Evolutionary conservation across 2,113 vertebrate species (phyloP).

Genomic region (Petromus typicus): DNA sequence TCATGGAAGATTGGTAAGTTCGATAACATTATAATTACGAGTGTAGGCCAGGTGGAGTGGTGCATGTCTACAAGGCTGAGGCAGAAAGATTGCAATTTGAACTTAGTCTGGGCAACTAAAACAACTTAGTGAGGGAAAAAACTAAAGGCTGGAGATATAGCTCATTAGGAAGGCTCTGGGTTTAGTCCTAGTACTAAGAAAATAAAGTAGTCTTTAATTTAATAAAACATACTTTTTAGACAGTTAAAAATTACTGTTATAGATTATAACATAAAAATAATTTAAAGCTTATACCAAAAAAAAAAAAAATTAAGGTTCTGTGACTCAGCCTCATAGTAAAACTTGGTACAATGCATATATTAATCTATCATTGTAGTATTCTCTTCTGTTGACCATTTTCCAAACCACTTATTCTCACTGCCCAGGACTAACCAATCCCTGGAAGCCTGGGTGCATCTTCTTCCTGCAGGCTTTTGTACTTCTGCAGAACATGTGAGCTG

Average conservation of each 20-base stretch:
- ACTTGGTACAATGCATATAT: not conserved
- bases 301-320: not conserved
- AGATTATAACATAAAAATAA: not conserved
- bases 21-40: not conserved
- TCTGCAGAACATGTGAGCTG: not conserved
- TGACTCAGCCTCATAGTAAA: not conserved
- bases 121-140: not conserved
- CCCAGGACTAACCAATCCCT: not conserved
- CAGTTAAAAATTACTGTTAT: not conserved
- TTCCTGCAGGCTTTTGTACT: not conserved
- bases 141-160: not conserved
- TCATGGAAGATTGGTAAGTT: not conserved
- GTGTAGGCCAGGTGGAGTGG: not conserved
- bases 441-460: not conserved
- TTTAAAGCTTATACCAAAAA: not conserved
- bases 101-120: not conserved
- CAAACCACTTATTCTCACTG: not conserved
- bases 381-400: not conserved
- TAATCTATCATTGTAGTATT: not conserved
- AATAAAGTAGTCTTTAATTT: not conserved
- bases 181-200: not conserved
- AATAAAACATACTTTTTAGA: not conserved
- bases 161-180: not conserved
- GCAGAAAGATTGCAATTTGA: not conserved
- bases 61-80: not conserved